Evolutionary conservation across 2,113 vertebrate genomes (phyloP).

Genomic region (Nothocercus julius): DNA sequence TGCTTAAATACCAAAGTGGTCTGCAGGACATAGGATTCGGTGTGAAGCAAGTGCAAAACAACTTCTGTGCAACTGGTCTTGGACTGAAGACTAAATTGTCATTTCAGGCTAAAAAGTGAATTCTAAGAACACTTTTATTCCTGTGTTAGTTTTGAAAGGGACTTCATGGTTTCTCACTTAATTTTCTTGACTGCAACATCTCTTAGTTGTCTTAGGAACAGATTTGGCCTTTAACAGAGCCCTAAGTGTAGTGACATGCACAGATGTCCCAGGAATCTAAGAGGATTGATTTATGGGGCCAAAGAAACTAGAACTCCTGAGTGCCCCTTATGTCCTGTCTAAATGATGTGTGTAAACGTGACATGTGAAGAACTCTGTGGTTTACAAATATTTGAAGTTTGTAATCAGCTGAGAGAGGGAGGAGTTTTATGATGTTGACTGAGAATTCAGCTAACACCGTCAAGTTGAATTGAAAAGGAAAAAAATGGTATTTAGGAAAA

Average conservation of each 20-base stretch:
- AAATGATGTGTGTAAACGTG: background rate
- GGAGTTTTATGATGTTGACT: background rate
- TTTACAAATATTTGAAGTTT: slow-evolving; percentile 21
- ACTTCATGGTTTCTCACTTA: background rate
- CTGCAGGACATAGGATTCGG: background rate
- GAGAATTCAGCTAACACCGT: background rate
- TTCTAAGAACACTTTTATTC: background rate
- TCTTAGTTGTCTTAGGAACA: background rate
- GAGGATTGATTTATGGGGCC: background rate
- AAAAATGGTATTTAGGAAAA: background rate
- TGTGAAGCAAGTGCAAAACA: background rate
- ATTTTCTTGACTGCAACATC: background rate
- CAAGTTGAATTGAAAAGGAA: background rate
- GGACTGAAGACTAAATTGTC: background rate
- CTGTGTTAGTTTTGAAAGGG: background rate
- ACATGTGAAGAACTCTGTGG: background rate
- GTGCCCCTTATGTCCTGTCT: background rate
- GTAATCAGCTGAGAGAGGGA: background rate
- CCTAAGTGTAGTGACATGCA: background rate
- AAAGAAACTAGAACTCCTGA: background rate
- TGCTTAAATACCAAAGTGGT: background rate
- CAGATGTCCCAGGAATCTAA: background rate
- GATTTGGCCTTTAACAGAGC: background rate
- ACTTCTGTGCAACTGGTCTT: background rate
- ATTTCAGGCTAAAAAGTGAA: background rate